A percentile compares a stretch with the other conserved stretches of the same genome.
These are phyloP conservation scores for Phenganax stokvisi DNA, from an alignment of 92 coral and sea anemone species.

Conservation along the genomic window DNA sequence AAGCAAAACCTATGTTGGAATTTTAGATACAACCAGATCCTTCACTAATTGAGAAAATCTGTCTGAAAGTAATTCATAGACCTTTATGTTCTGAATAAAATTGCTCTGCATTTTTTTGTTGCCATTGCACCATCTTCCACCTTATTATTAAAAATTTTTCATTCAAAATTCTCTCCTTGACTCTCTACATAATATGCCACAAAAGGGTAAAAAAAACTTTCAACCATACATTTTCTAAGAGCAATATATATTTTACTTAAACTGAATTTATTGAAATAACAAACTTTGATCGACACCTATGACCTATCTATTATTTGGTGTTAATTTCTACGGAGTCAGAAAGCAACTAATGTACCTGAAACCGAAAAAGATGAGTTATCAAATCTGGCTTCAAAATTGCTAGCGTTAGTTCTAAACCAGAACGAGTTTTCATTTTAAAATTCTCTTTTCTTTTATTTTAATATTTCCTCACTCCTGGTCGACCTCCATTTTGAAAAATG, in stretches of 20 bases:
- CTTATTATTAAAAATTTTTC: slow-evolving; percentile 59
- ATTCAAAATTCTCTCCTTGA: slow-evolving; percentile 57
- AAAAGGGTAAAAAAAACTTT: neutral
- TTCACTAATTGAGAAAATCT: neutral
- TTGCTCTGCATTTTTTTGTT: slow-evolving; percentile 61
- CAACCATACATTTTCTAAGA: neutral
- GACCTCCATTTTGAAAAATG: neutral
- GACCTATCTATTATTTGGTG: neutral
- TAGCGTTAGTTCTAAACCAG: slow-evolving; percentile 62
- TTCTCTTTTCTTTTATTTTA: neutral
- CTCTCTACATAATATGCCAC: slow-evolving; percentile 40
- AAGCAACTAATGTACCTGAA: slow-evolving; percentile 51
- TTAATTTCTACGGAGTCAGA: neutral
- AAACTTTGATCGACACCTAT: neutral
- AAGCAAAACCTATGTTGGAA: neutral
- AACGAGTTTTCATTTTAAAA: neutral
- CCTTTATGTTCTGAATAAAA: slow-evolving; percentile 87
- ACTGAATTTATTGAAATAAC: neutral
- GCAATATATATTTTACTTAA: neutral
- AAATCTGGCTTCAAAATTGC: slow-evolving; percentile 89
- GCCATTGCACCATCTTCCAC: slow-evolving; percentile 61
- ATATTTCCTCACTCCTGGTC: neutral
- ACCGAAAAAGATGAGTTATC: slow-evolving; percentile 64
- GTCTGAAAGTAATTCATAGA: neutral
- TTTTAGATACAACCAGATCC: neutral